Evolutionary conservation across 2,888 invertebrate genomes (phyloP).

Genomic region (Calameuta filiformis): DNA sequence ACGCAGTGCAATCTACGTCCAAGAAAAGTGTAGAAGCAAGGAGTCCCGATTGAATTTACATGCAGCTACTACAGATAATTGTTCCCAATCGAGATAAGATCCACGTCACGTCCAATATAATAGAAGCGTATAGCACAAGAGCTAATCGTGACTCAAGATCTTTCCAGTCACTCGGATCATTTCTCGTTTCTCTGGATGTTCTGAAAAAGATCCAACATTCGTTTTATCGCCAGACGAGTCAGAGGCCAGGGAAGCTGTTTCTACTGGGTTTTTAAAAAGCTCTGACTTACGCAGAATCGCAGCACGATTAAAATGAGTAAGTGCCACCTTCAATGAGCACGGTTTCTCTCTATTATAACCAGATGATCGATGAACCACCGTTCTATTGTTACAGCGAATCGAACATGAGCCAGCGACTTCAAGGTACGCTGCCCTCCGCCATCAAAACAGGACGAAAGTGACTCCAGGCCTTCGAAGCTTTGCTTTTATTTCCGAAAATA

Average conservation of each 20-base stretch:
- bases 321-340: neutral
- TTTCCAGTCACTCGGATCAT: neutral
- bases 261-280: neutral
- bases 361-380: neutral
- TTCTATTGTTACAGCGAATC: neutral
- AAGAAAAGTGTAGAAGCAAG: neutral
- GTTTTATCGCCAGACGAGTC: neutral
- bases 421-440: neutral
- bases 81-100: neutral
- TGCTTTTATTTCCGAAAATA: slow-evolving; percentile 25
- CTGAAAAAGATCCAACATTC: neutral
- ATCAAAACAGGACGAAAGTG: neutral
- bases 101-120: neutral
- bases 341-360: neutral
- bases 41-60: neutral
- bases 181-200: neutral
- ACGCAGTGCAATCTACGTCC: neutral
- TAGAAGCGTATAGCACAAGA: neutral
- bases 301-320: neutral
- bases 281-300: neutral
- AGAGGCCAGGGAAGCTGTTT: neutral
- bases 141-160: neutral
- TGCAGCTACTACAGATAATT: neutral
- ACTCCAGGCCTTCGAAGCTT: neutral
- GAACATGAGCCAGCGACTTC: neutral